phyloP scores from a whole-genome alignment of 2,113 vertebrate genomes.

The Odobenus rosmarus region DNA sequence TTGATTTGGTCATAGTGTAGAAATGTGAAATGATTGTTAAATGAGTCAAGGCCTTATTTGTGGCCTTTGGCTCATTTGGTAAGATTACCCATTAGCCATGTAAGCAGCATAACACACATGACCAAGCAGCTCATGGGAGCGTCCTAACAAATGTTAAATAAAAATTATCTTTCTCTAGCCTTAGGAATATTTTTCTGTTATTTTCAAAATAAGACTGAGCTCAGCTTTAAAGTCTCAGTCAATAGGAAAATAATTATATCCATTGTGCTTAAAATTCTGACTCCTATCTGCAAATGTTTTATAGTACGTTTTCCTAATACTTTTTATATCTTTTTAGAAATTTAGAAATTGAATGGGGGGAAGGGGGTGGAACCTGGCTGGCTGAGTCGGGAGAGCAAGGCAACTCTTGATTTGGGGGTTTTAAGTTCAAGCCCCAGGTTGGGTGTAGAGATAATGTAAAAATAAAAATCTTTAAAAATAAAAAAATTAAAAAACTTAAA shows the following conservation, averaged over 20 bases:
- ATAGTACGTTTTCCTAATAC: neutral
- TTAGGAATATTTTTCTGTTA: conserved; percentile 57
- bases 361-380: neutral
- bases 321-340: neutral
- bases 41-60: conserved; percentile 79
- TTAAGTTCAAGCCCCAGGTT: neutral
- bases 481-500: neutral
- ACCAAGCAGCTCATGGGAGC: conserved; percentile 73
- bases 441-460: neutral
- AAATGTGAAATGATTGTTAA: conserved; percentile 74
- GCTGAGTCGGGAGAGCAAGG: neutral
- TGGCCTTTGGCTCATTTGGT: conserved; percentile 79
- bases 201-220: conserved; percentile 55
- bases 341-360: neutral
- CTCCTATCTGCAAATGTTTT: conserved; percentile 21
- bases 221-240: conserved; percentile 48
- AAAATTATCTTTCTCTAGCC: conserved; percentile 67
- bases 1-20: conserved; percentile 73
- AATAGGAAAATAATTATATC: conserved; percentile 60
- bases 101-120: conserved; percentile 66
- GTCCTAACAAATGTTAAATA: conserved; percentile 77
- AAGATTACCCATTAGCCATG: conserved; percentile 67
- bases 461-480: neutral
- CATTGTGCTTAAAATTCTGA: conserved; percentile 43
- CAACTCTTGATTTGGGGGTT: neutral